Base-by-base conservation (phyloP, 2,113 vertebrate species). In the Tachuris rubrigastra region DNA sequence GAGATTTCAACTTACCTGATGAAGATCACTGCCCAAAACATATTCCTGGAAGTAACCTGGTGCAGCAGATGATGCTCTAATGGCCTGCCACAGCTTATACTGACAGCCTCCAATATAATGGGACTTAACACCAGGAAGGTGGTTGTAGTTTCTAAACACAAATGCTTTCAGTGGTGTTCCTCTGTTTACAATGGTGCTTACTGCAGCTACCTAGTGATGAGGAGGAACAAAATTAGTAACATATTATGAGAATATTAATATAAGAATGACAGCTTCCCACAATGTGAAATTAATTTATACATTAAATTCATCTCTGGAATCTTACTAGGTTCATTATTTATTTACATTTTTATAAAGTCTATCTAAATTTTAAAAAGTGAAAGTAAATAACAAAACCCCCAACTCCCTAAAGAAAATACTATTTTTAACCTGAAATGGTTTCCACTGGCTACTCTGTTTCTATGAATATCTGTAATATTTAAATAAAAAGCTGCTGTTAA, bases 21-120 rank as follows among this genome's bases (percentile, higher is more conserved):
- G 99, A 86, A 99, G 98, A 95, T 99, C 98, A 3, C 97, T 98
- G 60, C 99, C 99, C 95, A 99, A 53, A 6, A 97, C 96, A 83
- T 99, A 99, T 77, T 99, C 99, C 89, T 99, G 99, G 94, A 99
- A 99, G 95, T 99, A 99, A 22, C 99, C 99, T 0, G 99, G 99
- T 35, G 99, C 99, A 58, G 99, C 99, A 35, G 99, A 99, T 4
- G 99, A 99, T 78, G 99, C 99, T 60, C 99, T 95, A 68, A 99
- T 98, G 47, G 99, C 99, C 96, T 99, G 98, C 99, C 99, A 99
- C 67, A 99, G 97, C 96, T 99, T 99, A 96, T 99, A 98, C 27
- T 99, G 98, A 97, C 99, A 99, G 89, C 99, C 97, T 93, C 99
- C 99, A 74, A 99, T 97, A 90, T 99, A 99, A 95, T 99, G 99